phyloP scores from a whole-genome alignment of 2,888 invertebrate species.

The Orchesella flavescens region DNA sequence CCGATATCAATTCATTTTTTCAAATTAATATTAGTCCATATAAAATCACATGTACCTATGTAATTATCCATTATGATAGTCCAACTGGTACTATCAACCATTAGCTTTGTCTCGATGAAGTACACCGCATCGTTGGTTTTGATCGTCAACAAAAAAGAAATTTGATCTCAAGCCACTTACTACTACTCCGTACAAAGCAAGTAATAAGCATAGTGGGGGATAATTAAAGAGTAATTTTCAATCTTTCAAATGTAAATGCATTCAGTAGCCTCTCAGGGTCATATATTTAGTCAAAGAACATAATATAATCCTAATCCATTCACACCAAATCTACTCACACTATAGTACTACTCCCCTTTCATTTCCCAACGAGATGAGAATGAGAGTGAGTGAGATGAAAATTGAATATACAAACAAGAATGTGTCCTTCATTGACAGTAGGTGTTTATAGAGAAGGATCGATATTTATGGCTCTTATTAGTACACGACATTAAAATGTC shows the following conservation, averaged over 20 bases:
- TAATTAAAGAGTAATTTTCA: constrained; percentile 16
- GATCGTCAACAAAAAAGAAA: constrained; percentile 17
- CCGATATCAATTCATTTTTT: constrained; percentile 33
- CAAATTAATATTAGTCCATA: constrained; percentile 27
- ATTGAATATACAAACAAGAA: no score
- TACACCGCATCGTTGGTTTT: neutral
- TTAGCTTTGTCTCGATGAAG: constrained; percentile 9
- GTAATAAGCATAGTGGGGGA: neutral
- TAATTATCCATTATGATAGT: neutral
- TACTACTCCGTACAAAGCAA: neutral
- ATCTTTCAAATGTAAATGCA: neutral
- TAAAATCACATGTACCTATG: neutral
- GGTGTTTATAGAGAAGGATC: neutral
- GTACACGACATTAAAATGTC: no score
- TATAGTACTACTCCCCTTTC: neutral
- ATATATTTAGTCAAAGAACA: no score
- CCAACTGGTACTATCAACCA: neutral
- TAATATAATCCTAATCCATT: no score
- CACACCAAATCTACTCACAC: neutral
- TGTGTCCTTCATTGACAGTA: neutral
- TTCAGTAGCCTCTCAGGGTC: no score
- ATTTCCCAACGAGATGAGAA: neutral
- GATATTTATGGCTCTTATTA: neutral
- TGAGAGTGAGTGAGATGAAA: no score
- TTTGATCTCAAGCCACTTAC: no score